Base-by-base conservation (phyloP, 2,888 invertebrate genomes). In the Maniola hyperantus region DNA sequence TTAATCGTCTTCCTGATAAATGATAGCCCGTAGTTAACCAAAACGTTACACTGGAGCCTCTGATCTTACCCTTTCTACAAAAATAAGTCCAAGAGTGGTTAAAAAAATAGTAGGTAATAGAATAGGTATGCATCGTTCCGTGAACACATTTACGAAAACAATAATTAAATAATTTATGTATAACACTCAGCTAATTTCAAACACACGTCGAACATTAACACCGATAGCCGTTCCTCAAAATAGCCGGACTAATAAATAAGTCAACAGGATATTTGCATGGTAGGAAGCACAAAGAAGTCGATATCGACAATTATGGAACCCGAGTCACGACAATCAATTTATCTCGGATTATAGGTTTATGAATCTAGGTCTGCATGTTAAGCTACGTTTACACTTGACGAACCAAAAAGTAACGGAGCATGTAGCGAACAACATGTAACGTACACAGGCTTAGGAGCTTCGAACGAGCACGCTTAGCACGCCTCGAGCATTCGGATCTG, bases 211-310 rank as follows among this genome's bases (percentile, higher is more conserved):
- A 42, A 57, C 57, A 42, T 42, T 20, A 57, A 39, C 36, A 39
- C 6, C 20, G 7, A 11, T 36, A 55, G 18, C 1, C 60, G 42
- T 20, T 64, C 44, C 48, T 66, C 50, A 58, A 66, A 71, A 63
- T 66, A 68, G 64, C 57, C 61, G 61, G 59, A 72, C 68, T 77
- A 74, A 85, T 83, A 84, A 85, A 88, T 85, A 83, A 83, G 77
- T 76, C 75, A 70, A 61, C 66, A 70, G 69, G 80, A 83, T 80
- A 83, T 84, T 87, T 79, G 83, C 86, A 83, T 83, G 81, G 77
- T 77, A 74, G 77, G 78, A 74, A 78, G 79, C 79, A 83, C 83
- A 85, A 87, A 84, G 81, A 80, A 87, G 83, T 87, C 81, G 79
- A 84, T 88, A 83, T 83, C 62, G 69, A 65, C 71, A 75, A 73